Percentiles rank a stretch among this genome's conserved stretches.
phyloP scores from a whole-genome alignment of 1,140 invertebrate species.

The Nasonia giraulti region DNA sequence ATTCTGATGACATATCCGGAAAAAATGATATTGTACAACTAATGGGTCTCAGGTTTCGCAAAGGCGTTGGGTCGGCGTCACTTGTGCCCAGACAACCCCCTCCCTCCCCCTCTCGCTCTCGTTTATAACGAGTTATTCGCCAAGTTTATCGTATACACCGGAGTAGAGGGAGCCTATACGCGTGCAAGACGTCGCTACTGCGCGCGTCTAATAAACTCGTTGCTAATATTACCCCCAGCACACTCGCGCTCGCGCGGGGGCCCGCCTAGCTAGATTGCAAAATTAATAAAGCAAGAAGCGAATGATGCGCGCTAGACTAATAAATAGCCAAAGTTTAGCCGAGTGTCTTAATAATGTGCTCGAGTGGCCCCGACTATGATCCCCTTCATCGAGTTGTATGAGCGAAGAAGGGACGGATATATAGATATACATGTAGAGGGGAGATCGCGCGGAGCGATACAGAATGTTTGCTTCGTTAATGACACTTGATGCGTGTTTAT shows the following conservation, averaged over 20 bases:
- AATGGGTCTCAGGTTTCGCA: no score
- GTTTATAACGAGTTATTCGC: conserved; percentile 20
- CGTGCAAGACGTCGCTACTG: not conserved
- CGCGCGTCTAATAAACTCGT: conserved; percentile 52
- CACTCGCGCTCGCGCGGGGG: not conserved
- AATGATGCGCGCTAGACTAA: conserved; percentile 60
- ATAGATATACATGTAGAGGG: not conserved
- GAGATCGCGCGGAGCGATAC: not conserved
- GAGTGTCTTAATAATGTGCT: conserved; percentile 60
- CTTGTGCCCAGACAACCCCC: not conserved
- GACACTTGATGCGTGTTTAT: not conserved
- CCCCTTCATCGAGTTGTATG: conserved; percentile 2
- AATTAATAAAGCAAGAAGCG: conserved; percentile 55
- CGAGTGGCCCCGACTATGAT: conserved; percentile 42
- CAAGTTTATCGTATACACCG: conserved; percentile 14
- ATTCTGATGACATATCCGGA: no score
- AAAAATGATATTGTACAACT: no score
- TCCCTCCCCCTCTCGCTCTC: not conserved
- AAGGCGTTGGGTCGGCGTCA: not conserved
- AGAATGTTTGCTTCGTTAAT: not conserved
- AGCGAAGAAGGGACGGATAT: not conserved
- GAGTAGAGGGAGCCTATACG: not conserved
- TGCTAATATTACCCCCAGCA: conserved; percentile 43
- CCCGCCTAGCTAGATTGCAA: not conserved
- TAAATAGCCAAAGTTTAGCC: conserved; percentile 67